Percentiles rank a stretch among this genome's conserved stretches.
These are phyloP conservation scores for Pagetopsis macropterus DNA, from an alignment of 2,797 vertebrate genomes.

Conservation along the genomic window DNA sequence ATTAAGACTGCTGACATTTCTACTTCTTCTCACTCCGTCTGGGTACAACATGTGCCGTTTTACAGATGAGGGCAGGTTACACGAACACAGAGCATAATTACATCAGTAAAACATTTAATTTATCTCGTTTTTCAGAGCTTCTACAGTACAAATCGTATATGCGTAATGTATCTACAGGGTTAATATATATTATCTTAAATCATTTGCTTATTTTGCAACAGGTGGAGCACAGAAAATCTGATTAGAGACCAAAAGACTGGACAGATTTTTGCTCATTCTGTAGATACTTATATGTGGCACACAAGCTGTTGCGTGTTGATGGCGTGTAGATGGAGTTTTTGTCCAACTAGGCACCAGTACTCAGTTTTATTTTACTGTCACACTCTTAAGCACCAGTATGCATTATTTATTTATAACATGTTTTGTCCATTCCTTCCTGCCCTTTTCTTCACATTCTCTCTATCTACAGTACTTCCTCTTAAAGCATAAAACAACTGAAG, in stretches of 20 bases:
- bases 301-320: conserved; percentile 1
- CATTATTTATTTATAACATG: background rate
- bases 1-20: conserved; percentile 75
- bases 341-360: background rate
- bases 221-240: background rate
- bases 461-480: background rate
- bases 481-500: conserved; percentile 16
- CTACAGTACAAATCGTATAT: background rate
- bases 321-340: background rate
- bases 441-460: background rate
- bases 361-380: background rate
- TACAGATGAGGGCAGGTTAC: conserved; percentile 24
- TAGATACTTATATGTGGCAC: background rate
- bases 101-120: conserved; percentile 1
- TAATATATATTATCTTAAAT: background rate
- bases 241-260: background rate
- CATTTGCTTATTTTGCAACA: background rate
- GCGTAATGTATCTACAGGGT: background rate
- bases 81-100: background rate
- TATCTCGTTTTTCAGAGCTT: background rate
- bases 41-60: conserved; percentile 28
- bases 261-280: background rate
- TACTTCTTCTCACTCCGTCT: conserved; percentile 48
- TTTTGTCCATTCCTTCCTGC: background rate
- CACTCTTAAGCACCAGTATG: too few relatives aligned